Base-by-base conservation (phyloP, 2,888 invertebrate genomes). In the Diaphora mendica region DNA sequence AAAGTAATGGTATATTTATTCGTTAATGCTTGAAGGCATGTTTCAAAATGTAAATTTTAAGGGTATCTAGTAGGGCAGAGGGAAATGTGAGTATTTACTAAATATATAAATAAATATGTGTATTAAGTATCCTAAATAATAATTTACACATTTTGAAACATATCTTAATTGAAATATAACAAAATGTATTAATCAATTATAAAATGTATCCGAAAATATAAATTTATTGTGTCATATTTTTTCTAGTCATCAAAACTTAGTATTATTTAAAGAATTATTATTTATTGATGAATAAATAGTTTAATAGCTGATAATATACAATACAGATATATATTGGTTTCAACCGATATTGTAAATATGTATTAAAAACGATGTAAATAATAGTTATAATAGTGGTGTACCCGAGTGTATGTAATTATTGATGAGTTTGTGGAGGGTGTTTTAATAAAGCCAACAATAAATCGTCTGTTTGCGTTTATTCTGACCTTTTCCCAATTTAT, bases 401-500 rank as follows among this genome's bases (percentile, higher is more conserved):
- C 88, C 88, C 87, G 92, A 92, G 91, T 94, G 93, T 92, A 92
- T 91, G 92, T 93, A 92, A 91, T 87, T 88, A 89, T 88, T 88
- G 91, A 90, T 83, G 91, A 91, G 86, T 89, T 90, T 90, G 91
- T 93, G 92, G 92, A 92, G 93, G 94, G 93, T 94, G 94, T 95
- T 95, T 95, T 95, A 95, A 93, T 95, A 95, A 95, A 95, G 91
- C 91, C 91, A 93, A 88, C 89, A 91, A 90, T 89, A 90, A 92
- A 91, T 86, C 85, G 81, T 80, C 71, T 82, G 80, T 89, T 88
- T 86, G 72, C 77, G 68, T 83, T 77, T 51, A 71, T 59, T 62
- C 59, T 64, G 68, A 68, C 74, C 68, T 71, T 68, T 2, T 35
- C 65, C 70, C 73, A 77, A 76, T 66, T 39, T 42, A 15, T 59